Conservation (phyloP, 53 echinoderm and acorn worm genomes). For the Paelopatides confundens region DNA sequence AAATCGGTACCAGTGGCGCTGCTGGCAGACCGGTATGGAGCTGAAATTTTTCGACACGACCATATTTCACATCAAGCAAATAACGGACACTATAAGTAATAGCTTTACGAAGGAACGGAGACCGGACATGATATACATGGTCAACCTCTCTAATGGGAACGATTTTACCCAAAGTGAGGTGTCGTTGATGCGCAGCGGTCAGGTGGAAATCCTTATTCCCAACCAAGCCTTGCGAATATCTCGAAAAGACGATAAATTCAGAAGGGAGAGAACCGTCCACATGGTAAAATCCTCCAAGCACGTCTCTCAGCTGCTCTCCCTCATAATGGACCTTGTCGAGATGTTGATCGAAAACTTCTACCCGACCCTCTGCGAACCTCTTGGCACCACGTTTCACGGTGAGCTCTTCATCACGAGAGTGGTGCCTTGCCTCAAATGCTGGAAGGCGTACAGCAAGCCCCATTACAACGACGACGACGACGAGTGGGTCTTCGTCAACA, state of each 20-base stretch:
- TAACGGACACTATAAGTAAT: slow-evolving; percentile 72
- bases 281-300: slow-evolving; percentile 75
- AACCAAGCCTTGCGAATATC: slow-evolving; percentile 83
- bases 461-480: slow-evolving; percentile 82
- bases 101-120: slow-evolving; percentile 86
- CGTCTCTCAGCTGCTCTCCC: slow-evolving; percentile 79
- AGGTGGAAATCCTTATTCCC: slow-evolving; percentile 93
- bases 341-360: slow-evolving; percentile 95
- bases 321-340: slow-evolving; percentile 90
- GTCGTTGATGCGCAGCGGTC: slow-evolving; percentile 80
- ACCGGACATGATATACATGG: slow-evolving; percentile 84
- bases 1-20: slow-evolving; percentile 81
- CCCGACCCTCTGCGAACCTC: slow-evolving; percentile 86
- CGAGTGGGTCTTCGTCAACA: slow-evolving; percentile 92
- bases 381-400: slow-evolving; percentile 88
- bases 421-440: slow-evolving; percentile 89
- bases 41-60: slow-evolving; percentile 85
- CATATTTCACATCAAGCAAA: slow-evolving; percentile 89
- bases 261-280: slow-evolving; percentile 62
- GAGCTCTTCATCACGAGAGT: slow-evolving; percentile 94
- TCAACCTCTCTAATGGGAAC: slow-evolving; percentile 70
- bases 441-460: slow-evolving; percentile 84
- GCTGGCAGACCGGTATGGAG: slow-evolving; percentile 97
- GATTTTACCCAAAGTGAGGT: slow-evolving; percentile 68
- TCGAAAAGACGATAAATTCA: slow-evolving; percentile 39